These are phyloP conservation scores for Falcaria lacertinaria DNA, from an alignment of 2,888 invertebrate species.

Conservation along the genomic window DNA sequence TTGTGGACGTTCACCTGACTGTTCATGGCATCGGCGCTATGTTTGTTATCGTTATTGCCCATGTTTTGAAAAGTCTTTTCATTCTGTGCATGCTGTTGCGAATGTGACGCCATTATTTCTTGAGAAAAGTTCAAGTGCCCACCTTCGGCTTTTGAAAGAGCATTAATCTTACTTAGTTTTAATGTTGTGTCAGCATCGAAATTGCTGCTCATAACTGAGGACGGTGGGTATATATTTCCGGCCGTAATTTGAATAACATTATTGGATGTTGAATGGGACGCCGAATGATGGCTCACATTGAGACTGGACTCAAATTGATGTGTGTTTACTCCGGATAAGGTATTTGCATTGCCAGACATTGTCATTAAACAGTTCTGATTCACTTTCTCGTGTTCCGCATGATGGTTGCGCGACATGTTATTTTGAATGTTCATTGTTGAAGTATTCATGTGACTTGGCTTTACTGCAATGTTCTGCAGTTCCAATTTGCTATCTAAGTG, in stretches of 20 bases:
- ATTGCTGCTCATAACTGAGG: slow-evolving; percentile 59
- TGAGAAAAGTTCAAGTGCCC: slow-evolving; percentile 71
- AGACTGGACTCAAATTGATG: slow-evolving; percentile 63
- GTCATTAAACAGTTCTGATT: slow-evolving; percentile 63
- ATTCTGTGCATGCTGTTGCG: slow-evolving; percentile 65
- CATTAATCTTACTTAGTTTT: slow-evolving; percentile 70
- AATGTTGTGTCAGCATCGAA: slow-evolving; percentile 72
- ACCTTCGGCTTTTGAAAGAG: slow-evolving; percentile 68
- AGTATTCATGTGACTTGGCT: slow-evolving; percentile 47
- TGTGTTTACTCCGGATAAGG: slow-evolving; percentile 46
- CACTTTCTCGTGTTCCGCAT: slow-evolving; percentile 56
- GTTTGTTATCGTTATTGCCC: slow-evolving; percentile 60
- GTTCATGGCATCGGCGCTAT: slow-evolving; percentile 46
- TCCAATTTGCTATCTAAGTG: slow-evolving; percentile 58
- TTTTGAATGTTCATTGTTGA: slow-evolving; percentile 55
- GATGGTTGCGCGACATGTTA: slow-evolving; percentile 44
- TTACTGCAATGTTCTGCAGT: slow-evolving; percentile 55
- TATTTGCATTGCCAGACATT: slow-evolving; percentile 45
- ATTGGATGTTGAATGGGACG: slow-evolving; percentile 58
- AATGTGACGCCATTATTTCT: slow-evolving; percentile 72
- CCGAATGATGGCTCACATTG: slow-evolving; percentile 62
- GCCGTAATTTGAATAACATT: slow-evolving; percentile 72
- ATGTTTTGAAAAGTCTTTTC: slow-evolving; percentile 70
- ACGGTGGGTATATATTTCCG: slow-evolving; percentile 68
- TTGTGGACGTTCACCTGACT: slow-evolving; percentile 67